These are phyloP conservation scores for Graphium colonna DNA, from an alignment of 2,888 invertebrate species.

Conservation along the genomic window DNA sequence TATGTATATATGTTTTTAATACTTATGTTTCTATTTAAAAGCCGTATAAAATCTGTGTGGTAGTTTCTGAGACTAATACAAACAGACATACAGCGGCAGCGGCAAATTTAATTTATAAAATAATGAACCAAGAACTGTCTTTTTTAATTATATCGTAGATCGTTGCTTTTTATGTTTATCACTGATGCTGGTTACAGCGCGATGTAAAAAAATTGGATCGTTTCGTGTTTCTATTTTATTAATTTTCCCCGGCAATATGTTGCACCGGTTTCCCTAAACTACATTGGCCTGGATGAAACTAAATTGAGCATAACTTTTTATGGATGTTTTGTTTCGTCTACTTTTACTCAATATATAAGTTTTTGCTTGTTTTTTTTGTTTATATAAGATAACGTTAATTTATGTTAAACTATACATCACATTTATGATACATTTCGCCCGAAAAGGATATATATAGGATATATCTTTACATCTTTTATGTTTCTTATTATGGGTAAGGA, in stretches of 20 bases:
- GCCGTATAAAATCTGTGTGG: too few species aligned
- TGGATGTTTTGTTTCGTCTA: constrained; percentile 54
- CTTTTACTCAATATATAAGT: constrained; percentile 32
- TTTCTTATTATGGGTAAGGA: too few species aligned
- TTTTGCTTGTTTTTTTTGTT: too few species aligned
- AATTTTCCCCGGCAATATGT: constrained; percentile 70
- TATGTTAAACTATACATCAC: too few species aligned
- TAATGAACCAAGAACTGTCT: too few species aligned
- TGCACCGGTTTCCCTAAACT: constrained; percentile 66
- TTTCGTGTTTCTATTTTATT: constrained; percentile 57
- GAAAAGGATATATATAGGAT: too few species aligned
- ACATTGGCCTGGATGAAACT: constrained; percentile 60
- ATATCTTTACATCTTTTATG: too few species aligned
- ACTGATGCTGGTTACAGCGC: constrained; percentile 2
- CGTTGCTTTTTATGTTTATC: constrained; percentile 2
- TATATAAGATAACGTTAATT: too few species aligned
- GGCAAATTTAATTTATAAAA: too few species aligned
- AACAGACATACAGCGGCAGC: not conserved
- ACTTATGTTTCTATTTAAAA: too few species aligned
- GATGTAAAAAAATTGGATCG: constrained; percentile 23
- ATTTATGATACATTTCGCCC: too few species aligned
- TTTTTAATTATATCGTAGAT: constrained; percentile 1
- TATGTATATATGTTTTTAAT: too few species aligned
- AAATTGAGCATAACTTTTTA: constrained; percentile 71
- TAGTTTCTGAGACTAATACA: not conserved